Percentiles rank a stretch among this genome's conserved stretches.
Conservation (phyloP, 2,797 vertebrate species). For the Eremophila alpestris region DNA sequence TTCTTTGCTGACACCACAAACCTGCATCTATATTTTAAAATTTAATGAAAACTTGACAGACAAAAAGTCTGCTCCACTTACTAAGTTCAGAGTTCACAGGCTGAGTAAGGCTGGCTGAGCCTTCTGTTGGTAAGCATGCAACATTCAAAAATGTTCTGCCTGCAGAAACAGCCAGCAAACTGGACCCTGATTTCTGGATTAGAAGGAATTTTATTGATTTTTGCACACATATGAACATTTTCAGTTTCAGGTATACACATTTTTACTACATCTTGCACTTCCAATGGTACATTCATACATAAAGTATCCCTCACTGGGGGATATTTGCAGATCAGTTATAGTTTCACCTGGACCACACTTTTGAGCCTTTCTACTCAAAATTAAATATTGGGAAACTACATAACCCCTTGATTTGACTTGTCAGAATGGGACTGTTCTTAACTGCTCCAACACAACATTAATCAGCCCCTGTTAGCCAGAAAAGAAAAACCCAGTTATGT, state of each 20-base stretch:
- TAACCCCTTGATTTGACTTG: background rate
- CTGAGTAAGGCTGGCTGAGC: background rate
- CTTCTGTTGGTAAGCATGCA: background rate
- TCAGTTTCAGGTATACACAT: background rate
- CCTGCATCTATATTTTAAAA: constrained; percentile 3
- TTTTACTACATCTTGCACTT: background rate
- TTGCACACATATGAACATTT: background rate
- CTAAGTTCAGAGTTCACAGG: background rate
- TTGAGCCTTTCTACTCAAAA: background rate
- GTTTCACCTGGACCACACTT: background rate
- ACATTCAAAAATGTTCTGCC: background rate
- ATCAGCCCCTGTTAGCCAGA: background rate
- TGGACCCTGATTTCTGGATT: background rate
- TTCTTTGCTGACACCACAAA: constrained; percentile 32
- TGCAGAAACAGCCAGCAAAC: background rate
- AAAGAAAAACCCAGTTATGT: background rate
- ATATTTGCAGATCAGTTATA: background rate
- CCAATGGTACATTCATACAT: background rate
- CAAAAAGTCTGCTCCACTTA: background rate
- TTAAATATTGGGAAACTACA: background rate
- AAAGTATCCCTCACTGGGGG: background rate
- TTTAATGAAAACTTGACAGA: constrained; percentile 42
- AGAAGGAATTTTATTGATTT: background rate
- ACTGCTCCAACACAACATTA: background rate
- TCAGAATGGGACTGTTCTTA: background rate